These are phyloP conservation scores for Lucilia sericata DNA, from an alignment of 1,140 invertebrate species.

Conservation along the genomic window DNA sequence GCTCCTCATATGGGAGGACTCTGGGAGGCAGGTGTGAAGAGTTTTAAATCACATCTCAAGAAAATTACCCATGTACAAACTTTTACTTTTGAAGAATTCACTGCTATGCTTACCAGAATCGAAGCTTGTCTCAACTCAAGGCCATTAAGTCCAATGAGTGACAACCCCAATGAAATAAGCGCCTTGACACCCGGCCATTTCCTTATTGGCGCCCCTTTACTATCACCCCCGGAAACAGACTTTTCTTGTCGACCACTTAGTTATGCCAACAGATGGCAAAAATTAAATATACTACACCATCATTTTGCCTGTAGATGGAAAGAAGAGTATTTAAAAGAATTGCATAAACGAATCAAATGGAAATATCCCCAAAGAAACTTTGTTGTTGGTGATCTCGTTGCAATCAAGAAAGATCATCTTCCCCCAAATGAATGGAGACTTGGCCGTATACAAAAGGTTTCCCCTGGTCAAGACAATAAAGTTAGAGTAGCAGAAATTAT, in stretches of 20 bases:
- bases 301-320: too few species aligned
- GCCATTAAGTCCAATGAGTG: conserved; percentile 55
- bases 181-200: conserved; percentile 64
- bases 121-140: conserved; percentile 58
- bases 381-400: background rate
- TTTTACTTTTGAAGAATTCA: conserved; percentile 15
- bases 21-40: conserved; percentile 24
- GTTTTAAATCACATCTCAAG: background rate
- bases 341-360: too few species aligned
- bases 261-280: too few species aligned
- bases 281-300: too few species aligned
- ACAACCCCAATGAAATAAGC: conserved; percentile 52
- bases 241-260: background rate
- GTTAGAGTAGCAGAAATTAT: too few species aligned
- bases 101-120: conserved; percentile 41
- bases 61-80: background rate
- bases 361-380: background rate
- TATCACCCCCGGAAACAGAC: conserved; percentile 19
- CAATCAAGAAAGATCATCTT: background rate
- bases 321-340: too few species aligned
- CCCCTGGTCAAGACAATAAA: too few species aligned
- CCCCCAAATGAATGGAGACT: background rate
- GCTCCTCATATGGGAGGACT: conserved; percentile 11
- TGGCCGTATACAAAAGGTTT: background rate
- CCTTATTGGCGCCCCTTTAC: conserved; percentile 60